Base-by-base conservation (phyloP, 2,797 vertebrate species). In the Mionectes olivaceus region DNA sequence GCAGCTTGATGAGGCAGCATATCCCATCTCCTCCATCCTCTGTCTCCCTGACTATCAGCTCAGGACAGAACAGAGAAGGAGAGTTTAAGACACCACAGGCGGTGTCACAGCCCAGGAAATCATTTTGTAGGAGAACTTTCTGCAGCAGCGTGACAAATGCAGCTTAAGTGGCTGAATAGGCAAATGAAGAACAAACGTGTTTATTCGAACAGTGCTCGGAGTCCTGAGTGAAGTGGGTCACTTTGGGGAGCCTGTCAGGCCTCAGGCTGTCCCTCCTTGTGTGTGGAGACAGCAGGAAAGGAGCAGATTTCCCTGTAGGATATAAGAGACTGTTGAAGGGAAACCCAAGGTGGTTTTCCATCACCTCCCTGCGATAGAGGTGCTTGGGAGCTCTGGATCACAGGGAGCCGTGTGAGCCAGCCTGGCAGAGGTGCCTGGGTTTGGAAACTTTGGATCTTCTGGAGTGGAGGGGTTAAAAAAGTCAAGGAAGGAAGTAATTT, bases 361-460 rank as follows among this genome's bases (percentile, higher is more conserved):
- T 69, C 32, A 11, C 8, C 28, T 50, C 50, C 43, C 55, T 28
- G 39, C 7, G 18, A 2, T 22, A 30, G 76, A 57, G 56, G 5
- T 39, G 35, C 25, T 17, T 2, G 67, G 2, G 4, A 19, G 0
- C 46, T 63, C 53, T 22, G 65, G n/a, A 3, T 53, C 24, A 11
- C n/a, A 18, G 46, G 18, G 46, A 59, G 19, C 28, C 13, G 0
- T 23, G 25, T 19, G 64, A 5, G 3, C n/a, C 30, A 27, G 25
- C 2, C 1, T 9, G 27, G n/a, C 59, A 41, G 69, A 61, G 82
- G 0, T 18, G 19, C 21, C 11, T 13, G 13, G 4, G 3, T 5
- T 63, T 57, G 28, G 53, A n/a, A 60, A 27, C 23, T 47, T 79
- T 2, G 2, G 5, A 3, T 41, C 35, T 37, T 30, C 30, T 53